Evolutionary conservation across 1,140 invertebrate species (phyloP).

Genomic region (Drosophila mauritiana): DNA sequence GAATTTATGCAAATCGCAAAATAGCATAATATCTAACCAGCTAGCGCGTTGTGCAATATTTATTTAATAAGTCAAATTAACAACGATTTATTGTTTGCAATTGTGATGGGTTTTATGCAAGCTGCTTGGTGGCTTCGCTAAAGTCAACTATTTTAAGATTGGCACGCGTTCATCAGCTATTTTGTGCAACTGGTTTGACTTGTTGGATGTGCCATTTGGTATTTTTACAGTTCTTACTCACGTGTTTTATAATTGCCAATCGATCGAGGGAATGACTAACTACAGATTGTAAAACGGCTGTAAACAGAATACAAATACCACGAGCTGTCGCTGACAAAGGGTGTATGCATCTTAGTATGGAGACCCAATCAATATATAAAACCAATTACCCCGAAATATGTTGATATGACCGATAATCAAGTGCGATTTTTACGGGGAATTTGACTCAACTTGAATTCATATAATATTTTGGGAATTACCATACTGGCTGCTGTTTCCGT

Average conservation of each 20-base stretch:
- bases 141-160: conserved; percentile 33
- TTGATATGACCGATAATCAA: conserved; percentile 43
- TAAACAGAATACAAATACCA: conserved; percentile 46
- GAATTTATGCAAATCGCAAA: conserved; percentile 38
- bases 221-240: conserved; percentile 63
- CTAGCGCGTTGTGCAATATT: conserved; percentile 7
- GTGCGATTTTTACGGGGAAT: conserved; percentile 32
- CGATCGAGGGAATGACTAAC: conserved; percentile 25
- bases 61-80: conserved; percentile 42
- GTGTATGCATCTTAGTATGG: not conserved
- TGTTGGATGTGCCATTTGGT: conserved; percentile 60
- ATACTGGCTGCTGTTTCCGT: conserved; percentile 34
- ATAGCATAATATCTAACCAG: conserved; percentile 35
- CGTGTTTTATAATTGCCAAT: conserved; percentile 64
- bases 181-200: conserved; percentile 59
- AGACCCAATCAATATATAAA: not conserved
- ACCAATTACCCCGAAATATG: conserved; percentile 8
- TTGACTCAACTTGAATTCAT: conserved; percentile 16
- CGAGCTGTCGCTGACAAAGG: conserved; percentile 1
- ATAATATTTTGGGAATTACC: conserved; percentile 20
- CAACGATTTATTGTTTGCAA: conserved; percentile 30
- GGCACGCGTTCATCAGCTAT: conserved; percentile 40
- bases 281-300: conserved; percentile 15
- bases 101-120: conserved; percentile 21
- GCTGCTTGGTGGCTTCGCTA: conserved; percentile 8